Evolutionary conservation across 1,140 invertebrate species (phyloP).

Genomic region (Batillaria attramentaria): DNA sequence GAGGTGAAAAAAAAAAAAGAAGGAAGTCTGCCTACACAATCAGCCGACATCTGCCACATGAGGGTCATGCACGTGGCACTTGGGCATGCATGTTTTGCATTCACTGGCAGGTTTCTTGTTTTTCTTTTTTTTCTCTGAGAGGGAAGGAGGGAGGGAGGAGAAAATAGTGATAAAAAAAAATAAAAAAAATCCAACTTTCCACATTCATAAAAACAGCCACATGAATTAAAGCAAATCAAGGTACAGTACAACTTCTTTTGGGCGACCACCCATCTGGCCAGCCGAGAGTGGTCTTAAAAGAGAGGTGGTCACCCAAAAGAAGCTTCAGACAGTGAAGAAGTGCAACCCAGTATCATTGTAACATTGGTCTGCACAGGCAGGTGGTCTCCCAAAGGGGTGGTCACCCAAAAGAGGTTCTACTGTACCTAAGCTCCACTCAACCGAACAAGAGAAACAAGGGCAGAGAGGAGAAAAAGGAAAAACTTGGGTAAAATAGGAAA

Average conservation of each 20-base stretch:
- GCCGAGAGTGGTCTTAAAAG: no score
- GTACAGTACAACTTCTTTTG: no score
- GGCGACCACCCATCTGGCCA: no score
- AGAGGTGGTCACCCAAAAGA: no score
- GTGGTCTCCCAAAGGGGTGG: no score
- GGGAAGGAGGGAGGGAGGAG: neutral
- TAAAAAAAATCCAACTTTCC: neutral
- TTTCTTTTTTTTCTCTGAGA: neutral
- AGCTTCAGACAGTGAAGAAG: no score
- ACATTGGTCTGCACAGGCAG: no score
- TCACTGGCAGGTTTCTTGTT: neutral
- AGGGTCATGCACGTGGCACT: neutral
- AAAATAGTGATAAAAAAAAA: neutral
- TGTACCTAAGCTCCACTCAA: neutral
- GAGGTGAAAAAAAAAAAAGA: neutral
- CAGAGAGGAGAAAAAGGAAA: neutral
- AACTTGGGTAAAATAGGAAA: neutral
- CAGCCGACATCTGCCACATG: neutral
- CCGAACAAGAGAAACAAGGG: neutral
- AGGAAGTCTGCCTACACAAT: slow-evolving; percentile 3
- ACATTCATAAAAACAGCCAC: neutral
- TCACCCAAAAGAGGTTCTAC: no score
- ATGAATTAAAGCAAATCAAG: neutral
- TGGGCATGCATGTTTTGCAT: neutral
- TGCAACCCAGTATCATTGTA: no score